phyloP scores from a whole-genome alignment of 1,140 invertebrate genomes.

The Drosophila truncata region DNA sequence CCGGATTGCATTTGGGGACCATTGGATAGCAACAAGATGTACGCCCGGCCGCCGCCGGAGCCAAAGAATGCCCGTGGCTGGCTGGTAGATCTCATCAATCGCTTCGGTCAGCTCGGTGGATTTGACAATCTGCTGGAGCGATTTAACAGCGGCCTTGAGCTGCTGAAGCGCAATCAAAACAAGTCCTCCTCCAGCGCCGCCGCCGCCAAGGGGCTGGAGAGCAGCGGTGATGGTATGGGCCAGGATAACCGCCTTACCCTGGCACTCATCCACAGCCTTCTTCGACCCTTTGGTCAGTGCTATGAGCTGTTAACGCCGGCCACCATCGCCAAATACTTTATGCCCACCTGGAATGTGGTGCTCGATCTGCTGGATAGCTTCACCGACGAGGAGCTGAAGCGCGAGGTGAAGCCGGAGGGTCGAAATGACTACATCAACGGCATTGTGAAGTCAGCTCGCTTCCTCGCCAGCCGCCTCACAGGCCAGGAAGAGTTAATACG shows the following conservation, averaged over 20 bases:
- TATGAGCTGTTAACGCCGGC: constrained; percentile 95
- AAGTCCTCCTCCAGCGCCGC: constrained; percentile 32
- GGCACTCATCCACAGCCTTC: constrained; percentile 92
- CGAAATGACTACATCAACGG: constrained; percentile 97
- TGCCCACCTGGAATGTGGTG: constrained; percentile 97
- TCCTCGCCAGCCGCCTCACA: constrained; percentile 91
- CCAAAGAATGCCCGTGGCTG: constrained; percentile 93
- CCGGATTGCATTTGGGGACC: constrained; percentile 85
- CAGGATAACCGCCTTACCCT: constrained; percentile 88
- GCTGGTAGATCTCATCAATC: constrained; percentile 98
- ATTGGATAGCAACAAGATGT: constrained; percentile 87
- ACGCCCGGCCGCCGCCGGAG: constrained; percentile 92
- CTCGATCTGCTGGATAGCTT: constrained; percentile 96
- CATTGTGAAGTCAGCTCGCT: constrained; percentile 95
- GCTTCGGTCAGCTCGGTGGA: constrained; percentile 95
- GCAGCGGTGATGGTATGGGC: constrained; percentile 62
- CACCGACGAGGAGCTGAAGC: constrained; percentile 98
- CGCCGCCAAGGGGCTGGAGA: constrained; percentile 58
- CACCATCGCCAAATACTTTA: constrained; percentile 96
- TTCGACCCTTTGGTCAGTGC: constrained; percentile 96
- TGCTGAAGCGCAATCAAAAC: constrained; percentile 85
- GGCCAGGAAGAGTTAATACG: constrained; percentile 94
- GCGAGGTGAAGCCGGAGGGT: constrained; percentile 98
- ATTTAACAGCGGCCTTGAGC: constrained; percentile 88
- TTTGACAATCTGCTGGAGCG: constrained; percentile 95